Conservation (phyloP, 2,113 vertebrate species). For the Philantomba maxwellii region DNA sequence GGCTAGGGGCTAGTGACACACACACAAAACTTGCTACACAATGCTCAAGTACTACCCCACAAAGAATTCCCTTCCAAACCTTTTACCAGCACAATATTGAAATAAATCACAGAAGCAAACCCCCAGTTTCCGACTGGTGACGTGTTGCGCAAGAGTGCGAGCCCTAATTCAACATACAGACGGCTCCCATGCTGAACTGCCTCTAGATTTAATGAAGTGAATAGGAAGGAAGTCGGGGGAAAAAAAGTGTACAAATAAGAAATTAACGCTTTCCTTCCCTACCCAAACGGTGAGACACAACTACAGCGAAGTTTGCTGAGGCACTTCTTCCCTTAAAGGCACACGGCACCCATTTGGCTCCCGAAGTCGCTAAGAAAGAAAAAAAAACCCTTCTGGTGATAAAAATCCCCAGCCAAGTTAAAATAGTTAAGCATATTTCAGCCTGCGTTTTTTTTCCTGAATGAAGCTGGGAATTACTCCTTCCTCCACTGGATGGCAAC, state of each 20-base stretch:
- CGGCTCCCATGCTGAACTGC: slow-evolving; percentile 74
- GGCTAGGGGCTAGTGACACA: neutral
- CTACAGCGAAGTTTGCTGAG: slow-evolving; percentile 55
- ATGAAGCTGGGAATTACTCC: slow-evolving; percentile 62
- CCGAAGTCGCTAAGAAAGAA: slow-evolving; percentile 4
- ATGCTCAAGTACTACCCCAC: slow-evolving; percentile 65
- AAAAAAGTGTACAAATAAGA: slow-evolving; percentile 76
- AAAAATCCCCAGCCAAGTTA: slow-evolving; percentile 63
- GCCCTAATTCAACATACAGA: slow-evolving; percentile 76
- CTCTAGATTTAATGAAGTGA: slow-evolving; percentile 78
- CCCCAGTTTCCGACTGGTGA: slow-evolving; percentile 76
- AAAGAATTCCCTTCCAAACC: slow-evolving; percentile 75
- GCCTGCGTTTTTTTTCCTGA: slow-evolving; percentile 55
- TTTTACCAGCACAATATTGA: slow-evolving; percentile 72
- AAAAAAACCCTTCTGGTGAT: slow-evolving; percentile 48
- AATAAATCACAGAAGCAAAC: slow-evolving; percentile 76
- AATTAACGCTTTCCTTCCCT: slow-evolving; percentile 72
- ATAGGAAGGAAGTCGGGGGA: slow-evolving; percentile 72
- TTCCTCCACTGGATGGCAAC: slow-evolving; percentile 74
- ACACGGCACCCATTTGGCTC: slow-evolving; percentile 46
- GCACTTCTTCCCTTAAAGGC: slow-evolving; percentile 59
- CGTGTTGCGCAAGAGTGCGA: slow-evolving; percentile 64
- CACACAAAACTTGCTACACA: slow-evolving; percentile 65
- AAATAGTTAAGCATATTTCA: slow-evolving; percentile 67
- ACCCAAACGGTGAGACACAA: slow-evolving; percentile 39